Conservation (phyloP, 2,113 vertebrate species). For the Lanius ludovicianus region DNA sequence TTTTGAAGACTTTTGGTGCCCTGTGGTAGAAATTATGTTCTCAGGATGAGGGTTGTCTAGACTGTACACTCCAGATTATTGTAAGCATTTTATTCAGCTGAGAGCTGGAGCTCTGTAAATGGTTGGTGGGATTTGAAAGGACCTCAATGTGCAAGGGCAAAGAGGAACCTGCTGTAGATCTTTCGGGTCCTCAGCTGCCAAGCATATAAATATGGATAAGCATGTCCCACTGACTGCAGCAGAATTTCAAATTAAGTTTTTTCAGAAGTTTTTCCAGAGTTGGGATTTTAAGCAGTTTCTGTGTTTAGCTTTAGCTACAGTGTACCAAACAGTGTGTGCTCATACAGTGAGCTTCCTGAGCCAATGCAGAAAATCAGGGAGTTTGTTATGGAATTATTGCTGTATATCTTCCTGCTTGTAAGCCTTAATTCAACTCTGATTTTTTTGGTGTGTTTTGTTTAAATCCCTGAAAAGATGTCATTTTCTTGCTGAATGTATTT, state of each 20-base stretch:
- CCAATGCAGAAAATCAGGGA: neutral
- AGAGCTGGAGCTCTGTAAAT: neutral
- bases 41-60: neutral
- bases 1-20: neutral
- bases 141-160: neutral
- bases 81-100: neutral
- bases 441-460: slow-evolving; percentile 7
- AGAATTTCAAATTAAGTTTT: neutral
- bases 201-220: neutral
- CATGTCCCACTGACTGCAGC: neutral
- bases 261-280: neutral
- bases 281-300: slow-evolving; percentile 6
- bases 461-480: neutral
- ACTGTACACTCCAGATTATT: neutral
- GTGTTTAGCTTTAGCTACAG: neutral
- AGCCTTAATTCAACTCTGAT: neutral
- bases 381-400: slow-evolving; percentile 28
- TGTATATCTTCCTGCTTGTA: neutral
- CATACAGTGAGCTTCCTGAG: neutral
- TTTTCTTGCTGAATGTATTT: neutral
- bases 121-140: neutral
- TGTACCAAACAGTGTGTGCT: neutral
- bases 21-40: neutral
- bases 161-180: neutral
- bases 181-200: neutral